Evolutionary conservation across 2,113 vertebrate species (phyloP), one percentile per base, ranked within the genome.

Genomic region (Micromys minutus): DNA sequence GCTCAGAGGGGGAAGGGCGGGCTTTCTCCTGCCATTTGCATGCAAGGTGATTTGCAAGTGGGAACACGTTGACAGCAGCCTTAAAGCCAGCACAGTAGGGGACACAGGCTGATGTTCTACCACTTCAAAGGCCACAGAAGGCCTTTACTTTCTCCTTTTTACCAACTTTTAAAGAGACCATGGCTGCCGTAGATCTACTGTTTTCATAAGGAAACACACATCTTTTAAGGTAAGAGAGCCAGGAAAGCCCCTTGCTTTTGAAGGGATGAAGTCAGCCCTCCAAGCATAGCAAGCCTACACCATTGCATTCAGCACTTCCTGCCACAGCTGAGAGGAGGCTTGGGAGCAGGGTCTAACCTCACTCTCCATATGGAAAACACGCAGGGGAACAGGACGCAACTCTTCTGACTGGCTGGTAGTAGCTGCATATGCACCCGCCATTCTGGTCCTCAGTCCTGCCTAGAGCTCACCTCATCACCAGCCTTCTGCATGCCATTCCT

Each of bases 131-230:
- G 26, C 24, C 31, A 42, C 0, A 0, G 24, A 72, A 89, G 16
- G 39, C 16, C 86, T 89, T 72, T 67, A 50, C 91, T 93, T 90
- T 77, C 71, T 77, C 76, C 61, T 90, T 84, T 63, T 83, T n/a
- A 26, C 42, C n/a, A 39, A 63, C 55, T 81, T 90, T 85, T 16
- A 79, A 29, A 12, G 47, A 69, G 79, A 45, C 81, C 42, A 76
- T 80, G 80, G 92, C 36, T 89, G 67, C 19, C n/a, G 31, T 19
- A 5, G 45, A 80, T 36, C 76, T 90, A 89, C 90, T 81, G 24
- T 80, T 92, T 65, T 76, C 24, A 50, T 31, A 69, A 88, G 55
- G 89, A 96, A 85, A 76, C 12, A 4, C 21, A n/a, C 42, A 50
- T 69, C 88, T 47, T 93, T 76, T 74, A 4, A 50, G 85, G 17